Base-by-base conservation (phyloP, 2,113 vertebrate genomes). In the Piprites chloris region DNA sequence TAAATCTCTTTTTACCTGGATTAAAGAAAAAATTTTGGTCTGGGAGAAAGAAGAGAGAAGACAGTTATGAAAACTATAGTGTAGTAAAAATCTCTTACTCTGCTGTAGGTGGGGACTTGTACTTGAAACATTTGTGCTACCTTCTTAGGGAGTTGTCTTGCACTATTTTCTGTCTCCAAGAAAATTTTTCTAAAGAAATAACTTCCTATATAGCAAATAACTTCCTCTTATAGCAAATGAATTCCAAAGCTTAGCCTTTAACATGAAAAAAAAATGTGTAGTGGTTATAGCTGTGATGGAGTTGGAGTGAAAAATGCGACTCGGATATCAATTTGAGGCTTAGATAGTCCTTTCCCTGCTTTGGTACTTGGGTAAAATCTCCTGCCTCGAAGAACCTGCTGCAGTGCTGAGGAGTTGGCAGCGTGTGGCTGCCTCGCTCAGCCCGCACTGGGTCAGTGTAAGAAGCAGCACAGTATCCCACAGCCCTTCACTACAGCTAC, bases 381-480 rank as follows among this genome's bases (percentile, higher is more conserved):
- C 30, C 3, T 30, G 41, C 27, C 30, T 11, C 68, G 59, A 35
- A 56, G 81, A 76, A 63, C 12, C 41, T 56, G 17, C 7, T 32
- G 61, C 21, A 2, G 46, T 32, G 3, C 3, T 61, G 18, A 80
- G 84, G 53, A 56, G 49, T 13, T 84, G 58, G 59, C 87, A 84
- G 55, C 2, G 11, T 3, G 1, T 24, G 5, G 16, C 10, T 58
- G 46, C 37, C 55, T 66, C 1, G 0, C 72, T 46, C 14, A 6
- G 63, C 42, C 42, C 12, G 9, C 46, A 3, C 61, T 28, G 66
- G 41, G 37, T 74, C 3, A 0, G 1, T 32, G 33, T 33, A 17
- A 61, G 50, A 20, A 53, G 26, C 1, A 1, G 8, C 20, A 14
- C 11, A 18, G 8, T 39, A 15, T 74, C 61, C 21, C 78, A 9